Percentiles rank a stretch among this genome's conserved stretches.
phyloP scores from a whole-genome alignment of 2,113 vertebrate species.

The Pheucticus melanocephalus region DNA sequence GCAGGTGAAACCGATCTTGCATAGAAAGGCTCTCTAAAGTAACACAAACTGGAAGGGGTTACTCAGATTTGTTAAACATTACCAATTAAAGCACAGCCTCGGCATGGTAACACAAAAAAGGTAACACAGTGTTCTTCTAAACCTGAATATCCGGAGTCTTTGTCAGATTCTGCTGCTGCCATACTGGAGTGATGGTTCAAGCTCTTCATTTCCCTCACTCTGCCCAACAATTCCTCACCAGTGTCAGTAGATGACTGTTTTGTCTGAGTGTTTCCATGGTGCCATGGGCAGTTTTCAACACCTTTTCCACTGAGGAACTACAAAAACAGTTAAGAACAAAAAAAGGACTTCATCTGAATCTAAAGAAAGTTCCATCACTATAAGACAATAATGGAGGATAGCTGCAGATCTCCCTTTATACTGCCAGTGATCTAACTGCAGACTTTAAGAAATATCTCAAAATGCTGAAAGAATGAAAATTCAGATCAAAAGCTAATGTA shows the following conservation, averaged over 20 bases:
- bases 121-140: not conserved
- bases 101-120: not conserved
- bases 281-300: not conserved
- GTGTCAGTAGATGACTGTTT: not conserved
- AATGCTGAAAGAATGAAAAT: not conserved
- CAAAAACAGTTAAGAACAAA: slow-evolving; percentile 2
- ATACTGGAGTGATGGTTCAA: slow-evolving; percentile 9
- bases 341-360: not conserved
- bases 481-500: not conserved
- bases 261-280: slow-evolving; percentile 33
- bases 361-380: not conserved
- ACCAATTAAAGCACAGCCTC: not conserved
- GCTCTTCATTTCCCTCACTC: slow-evolving; percentile 56
- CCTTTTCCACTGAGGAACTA: slow-evolving; percentile 18
- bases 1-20: not conserved
- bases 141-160: slow-evolving; percentile 92
- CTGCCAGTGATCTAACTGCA: not conserved
- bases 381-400: not conserved
- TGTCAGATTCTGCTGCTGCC: slow-evolving; percentile 77
- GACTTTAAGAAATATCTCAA: not conserved
- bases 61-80: not conserved
- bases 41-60: not conserved
- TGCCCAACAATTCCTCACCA: slow-evolving; percentile 13
- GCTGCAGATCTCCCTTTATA: not conserved
- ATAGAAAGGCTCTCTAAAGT: not conserved